Base-by-base conservation (phyloP, 2,888 invertebrate species). In the Nematopogon swammerdamellus region DNA sequence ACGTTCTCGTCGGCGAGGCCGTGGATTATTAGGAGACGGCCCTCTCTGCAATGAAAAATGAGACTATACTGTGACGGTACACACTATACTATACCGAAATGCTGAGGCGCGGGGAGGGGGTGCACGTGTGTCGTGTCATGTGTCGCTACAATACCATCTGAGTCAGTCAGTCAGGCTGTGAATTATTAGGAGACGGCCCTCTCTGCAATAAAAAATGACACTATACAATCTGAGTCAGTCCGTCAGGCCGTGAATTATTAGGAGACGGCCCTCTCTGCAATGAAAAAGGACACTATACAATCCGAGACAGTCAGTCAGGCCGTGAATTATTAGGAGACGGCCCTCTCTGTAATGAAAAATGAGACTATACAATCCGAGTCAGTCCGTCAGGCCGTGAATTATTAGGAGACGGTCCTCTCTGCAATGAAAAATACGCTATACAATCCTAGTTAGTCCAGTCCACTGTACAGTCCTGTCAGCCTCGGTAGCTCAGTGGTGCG, bases 1-100 rank as follows among this genome's bases (percentile, higher is more conserved):
- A 99, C 99, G 68, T 99, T 99, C 72, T 99, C 99, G 68, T 99
- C 99, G 50, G 96, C 95, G 54, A 98, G 77, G 2, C 99, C 99
- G 70, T 99, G 99, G 58, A 98, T 93, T 42, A 99, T 92, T 17
- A 99, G 80, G 56, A 99, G 74, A 30, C 97, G 85, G 62, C 92
- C 92, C 64, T 92, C 92, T 65, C 91, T 90, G 69, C 0, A 67
- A 68, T 47, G 51, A 58, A 53, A 50, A 44, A 42, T 2, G 19
- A n/a, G n/a, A n/a, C n/a, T n/a, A n/a, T n/a, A n/a, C n/a, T n/a
- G 46, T 53, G 19, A 44, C 52, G n/a, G n/a, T n/a, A n/a, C n/a
- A n/a, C n/a, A n/a, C n/a, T n/a, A n/a, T n/a, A n/a, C n/a, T n/a
- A n/a, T n/a, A n/a, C n/a, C n/a, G n/a, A n/a, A n/a, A n/a, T n/a